phyloP scores from a whole-genome alignment of 2,113 vertebrate species.

The Oceanites oceanicus region DNA sequence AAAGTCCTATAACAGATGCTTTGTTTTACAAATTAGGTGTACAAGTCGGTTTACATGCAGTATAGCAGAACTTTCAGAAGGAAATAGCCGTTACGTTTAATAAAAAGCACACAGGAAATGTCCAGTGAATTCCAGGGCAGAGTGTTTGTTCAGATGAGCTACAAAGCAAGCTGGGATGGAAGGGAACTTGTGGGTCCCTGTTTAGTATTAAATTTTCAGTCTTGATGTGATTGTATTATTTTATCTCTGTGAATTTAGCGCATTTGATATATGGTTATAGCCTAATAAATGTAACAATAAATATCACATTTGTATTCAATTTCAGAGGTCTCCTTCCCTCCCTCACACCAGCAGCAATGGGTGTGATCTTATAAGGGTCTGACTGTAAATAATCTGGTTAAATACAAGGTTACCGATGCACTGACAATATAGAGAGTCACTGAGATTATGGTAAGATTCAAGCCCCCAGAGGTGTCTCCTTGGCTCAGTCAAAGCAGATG shows the following conservation, averaged over 20 bases:
- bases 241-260: constrained; percentile 56
- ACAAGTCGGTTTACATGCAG: constrained; percentile 19
- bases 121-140: background rate
- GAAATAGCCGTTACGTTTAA: background rate
- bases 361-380: constrained; percentile 59
- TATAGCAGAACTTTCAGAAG: background rate
- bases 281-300: constrained; percentile 68
- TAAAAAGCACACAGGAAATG: background rate
- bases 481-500: constrained; percentile 67
- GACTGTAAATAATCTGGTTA: constrained; percentile 75
- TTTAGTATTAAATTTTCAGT: constrained; percentile 61
- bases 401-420: constrained; percentile 66
- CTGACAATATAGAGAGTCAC: constrained; percentile 56
- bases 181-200: background rate
- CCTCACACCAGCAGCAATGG: constrained; percentile 50
- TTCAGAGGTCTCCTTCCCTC: constrained; percentile 55
- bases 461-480: constrained; percentile 59
- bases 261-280: constrained; percentile 64
- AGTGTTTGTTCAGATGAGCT: background rate
- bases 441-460: constrained; percentile 19
- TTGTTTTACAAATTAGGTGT: background rate
- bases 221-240: constrained; percentile 64
- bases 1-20: background rate
- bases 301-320: constrained; percentile 64
- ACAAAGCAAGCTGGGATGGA: background rate